Evolutionary conservation across 1,140 invertebrate genomes (phyloP), one percentile per base, ranked within the genome.

Genomic region (Antheraea pernyi): DNA sequence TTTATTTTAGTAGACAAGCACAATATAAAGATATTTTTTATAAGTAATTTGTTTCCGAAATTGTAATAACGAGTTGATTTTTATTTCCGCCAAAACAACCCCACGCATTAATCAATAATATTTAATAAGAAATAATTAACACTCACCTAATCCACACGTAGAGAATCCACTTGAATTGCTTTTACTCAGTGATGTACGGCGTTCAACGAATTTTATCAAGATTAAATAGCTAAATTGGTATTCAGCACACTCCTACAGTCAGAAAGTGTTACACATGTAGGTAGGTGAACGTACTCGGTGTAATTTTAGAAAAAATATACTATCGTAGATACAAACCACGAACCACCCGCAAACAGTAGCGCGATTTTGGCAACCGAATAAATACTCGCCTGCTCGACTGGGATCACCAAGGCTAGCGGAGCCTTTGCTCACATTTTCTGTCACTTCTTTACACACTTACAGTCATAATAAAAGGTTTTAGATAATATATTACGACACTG

Each of bases 271-370:
- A 77, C 76, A 73, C 70, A 64, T 62, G 3, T 36, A 64, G 63
- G 37, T 72, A 73, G 72, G 72, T 77, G 72, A 73, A 77, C 59
- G 72, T 70, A 74, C 76, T 63, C 68, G 59, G 67, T 69, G 53
- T 75, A 78, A 75, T 71, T 62, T 75, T 78, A 78, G 76, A 78
- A 73, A 73, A 77, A 78, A 63, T 53, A 53, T 53, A 53, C 46
- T 30, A 30, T 30, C 22, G 22, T 30, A 30, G 1, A 53, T 53
- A 53, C 16, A 53, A 53, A 53, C 46, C 46, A n/a, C 46, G 46
- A 16, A n/a, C 16, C 0, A 0, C 2, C 13, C 11, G 46, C 46
- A 53, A 53, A 53, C 16, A 53, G 46, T 53, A 53, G 46, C 46
- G 46, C 46, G 46, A 53, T 53, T 53, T 16, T 53, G 16, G 16